Percentiles rank a stretch among this genome's conserved stretches.
These are phyloP conservation scores for Eupsilia transversa DNA, from an alignment of 2,888 invertebrate species.

Conservation along the genomic window DNA sequence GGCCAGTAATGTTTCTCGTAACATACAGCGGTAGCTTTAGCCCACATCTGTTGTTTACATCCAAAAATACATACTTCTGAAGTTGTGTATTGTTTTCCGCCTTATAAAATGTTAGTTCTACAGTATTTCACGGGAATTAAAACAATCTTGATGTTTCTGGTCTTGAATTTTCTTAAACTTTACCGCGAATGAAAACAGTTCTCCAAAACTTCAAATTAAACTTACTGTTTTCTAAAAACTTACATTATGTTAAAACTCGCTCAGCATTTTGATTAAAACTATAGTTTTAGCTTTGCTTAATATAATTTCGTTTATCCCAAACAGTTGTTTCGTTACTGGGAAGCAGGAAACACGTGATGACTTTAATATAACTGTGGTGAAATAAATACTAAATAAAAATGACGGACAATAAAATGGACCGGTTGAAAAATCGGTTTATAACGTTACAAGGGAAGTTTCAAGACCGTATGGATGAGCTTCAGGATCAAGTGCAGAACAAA, in stretches of 20 bases:
- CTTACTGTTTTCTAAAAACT: slow-evolving; percentile 16
- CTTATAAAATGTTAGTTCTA: slow-evolving; percentile 33
- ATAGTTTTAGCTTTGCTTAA: slow-evolving; percentile 39
- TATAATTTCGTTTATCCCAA: slow-evolving; percentile 7
- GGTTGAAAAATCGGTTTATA: slow-evolving; percentile 79
- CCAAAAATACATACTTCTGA: slow-evolving; percentile 52
- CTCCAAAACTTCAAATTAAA: slow-evolving; percentile 13
- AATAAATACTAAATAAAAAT: slow-evolving; percentile 63
- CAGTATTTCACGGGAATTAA: slow-evolving; percentile 39
- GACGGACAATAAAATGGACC: slow-evolving; percentile 83
- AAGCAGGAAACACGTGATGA: slow-evolving; percentile 34
- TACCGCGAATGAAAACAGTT: slow-evolving; percentile 26
- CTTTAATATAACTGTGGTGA: slow-evolving; percentile 21
- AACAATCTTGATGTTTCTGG: slow-evolving; percentile 25
- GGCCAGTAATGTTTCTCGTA: slow-evolving; percentile 37
- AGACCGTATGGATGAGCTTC: slow-evolving; percentile 84
- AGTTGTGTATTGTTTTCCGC: slow-evolving; percentile 45
- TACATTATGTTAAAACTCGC: slow-evolving; percentile 10
- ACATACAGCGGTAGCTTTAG: slow-evolving; percentile 26
- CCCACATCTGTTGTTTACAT: slow-evolving; percentile 52
- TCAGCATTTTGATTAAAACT: slow-evolving; percentile 37
- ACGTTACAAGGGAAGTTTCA: slow-evolving; percentile 86
- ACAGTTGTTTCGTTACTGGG: slow-evolving; percentile 13
- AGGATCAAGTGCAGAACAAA: slow-evolving; percentile 85
- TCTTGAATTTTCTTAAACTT: slow-evolving; percentile 18